phyloP scores from a whole-genome alignment of 2,888 invertebrate genomes.

The Anaspis maculata region DNA sequence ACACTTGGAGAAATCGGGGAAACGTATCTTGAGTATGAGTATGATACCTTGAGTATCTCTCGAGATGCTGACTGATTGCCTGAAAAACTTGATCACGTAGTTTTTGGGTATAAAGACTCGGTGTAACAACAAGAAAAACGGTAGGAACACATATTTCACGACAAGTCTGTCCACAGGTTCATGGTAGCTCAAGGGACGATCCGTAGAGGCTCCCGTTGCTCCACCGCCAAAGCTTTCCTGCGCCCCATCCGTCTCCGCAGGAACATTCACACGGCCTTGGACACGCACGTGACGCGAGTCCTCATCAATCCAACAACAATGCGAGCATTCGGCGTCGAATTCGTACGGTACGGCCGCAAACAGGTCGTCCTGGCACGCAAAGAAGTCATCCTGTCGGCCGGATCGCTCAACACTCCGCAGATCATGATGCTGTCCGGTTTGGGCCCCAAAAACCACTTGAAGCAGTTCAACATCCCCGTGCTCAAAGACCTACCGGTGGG shows the following conservation, averaged over 20 bases:
- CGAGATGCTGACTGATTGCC: too few species aligned
- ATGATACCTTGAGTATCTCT: too few species aligned
- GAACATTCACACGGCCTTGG: slow-evolving; percentile 75
- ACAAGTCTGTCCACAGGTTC: too few species aligned
- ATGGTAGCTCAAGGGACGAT: slow-evolving; percentile 75
- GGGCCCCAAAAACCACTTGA: slow-evolving; percentile 55
- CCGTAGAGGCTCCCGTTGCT: slow-evolving; percentile 70
- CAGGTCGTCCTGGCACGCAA: slow-evolving; percentile 65
- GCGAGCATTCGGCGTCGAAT: slow-evolving; percentile 75
- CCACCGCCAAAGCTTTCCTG: slow-evolving; percentile 81
- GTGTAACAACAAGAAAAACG: too few species aligned
- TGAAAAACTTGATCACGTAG: too few species aligned
- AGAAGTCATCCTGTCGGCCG: slow-evolving; percentile 82
- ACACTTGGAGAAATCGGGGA: too few species aligned
- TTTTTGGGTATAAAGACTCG: too few species aligned
- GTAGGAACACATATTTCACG: too few species aligned
- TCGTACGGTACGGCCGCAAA: slow-evolving; percentile 61
- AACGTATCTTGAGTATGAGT: too few species aligned
- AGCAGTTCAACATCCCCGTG: slow-evolving; percentile 61
- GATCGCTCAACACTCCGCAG: slow-evolving; percentile 87
- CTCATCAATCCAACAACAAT: slow-evolving; percentile 65
- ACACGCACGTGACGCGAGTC: slow-evolving; percentile 68
- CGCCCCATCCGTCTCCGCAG: slow-evolving; percentile 65
- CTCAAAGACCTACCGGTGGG: slow-evolving; percentile 70
- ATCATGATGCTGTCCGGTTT: slow-evolving; percentile 81